phyloP scores from a whole-genome alignment of 2,888 invertebrate species.

The Phalera bucephala region DNA sequence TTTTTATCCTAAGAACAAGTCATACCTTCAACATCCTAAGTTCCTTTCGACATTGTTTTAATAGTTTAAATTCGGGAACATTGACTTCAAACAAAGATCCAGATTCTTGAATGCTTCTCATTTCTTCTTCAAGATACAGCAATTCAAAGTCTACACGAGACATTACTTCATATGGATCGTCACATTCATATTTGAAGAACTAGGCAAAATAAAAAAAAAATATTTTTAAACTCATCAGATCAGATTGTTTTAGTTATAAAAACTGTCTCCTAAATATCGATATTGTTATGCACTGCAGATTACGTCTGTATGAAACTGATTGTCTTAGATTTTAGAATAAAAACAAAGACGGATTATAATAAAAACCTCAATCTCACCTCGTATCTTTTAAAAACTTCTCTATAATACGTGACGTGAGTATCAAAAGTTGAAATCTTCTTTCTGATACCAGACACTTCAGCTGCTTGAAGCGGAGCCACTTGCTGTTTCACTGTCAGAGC shows the following conservation, averaged over 20 bases:
- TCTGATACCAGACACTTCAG: conserved; percentile 95
- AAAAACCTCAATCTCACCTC: conserved; percentile 53
- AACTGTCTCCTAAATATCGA: too few relatives aligned
- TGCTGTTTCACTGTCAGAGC: conserved; percentile 95
- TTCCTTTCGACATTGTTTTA: conserved; percentile 96
- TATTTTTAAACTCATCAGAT: conserved; percentile 4
- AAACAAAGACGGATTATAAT: too few relatives aligned
- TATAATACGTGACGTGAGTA: conserved; percentile 89
- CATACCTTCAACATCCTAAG: conserved; percentile 91
- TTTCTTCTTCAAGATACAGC: conserved; percentile 91
- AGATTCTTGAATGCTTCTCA: conserved; percentile 93
- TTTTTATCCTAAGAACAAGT: too few relatives aligned
- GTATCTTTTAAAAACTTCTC: conserved; percentile 94
- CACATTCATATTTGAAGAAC: conserved; percentile 90
- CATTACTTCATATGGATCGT: conserved; percentile 88
- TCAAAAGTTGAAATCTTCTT: conserved; percentile 94
- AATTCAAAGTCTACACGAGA: conserved; percentile 92
- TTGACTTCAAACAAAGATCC: conserved; percentile 97
- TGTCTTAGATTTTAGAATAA: too few relatives aligned
- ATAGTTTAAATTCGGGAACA: conserved; percentile 95
- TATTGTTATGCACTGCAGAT: too few relatives aligned
- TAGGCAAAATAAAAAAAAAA: conserved; percentile 23
- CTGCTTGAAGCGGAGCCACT: conserved; percentile 96
- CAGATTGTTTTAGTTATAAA: too few relatives aligned
- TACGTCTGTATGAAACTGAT: too few relatives aligned